Evolutionary conservation across 2,113 vertebrate genomes (phyloP).

Genomic region (Carassius auratus): DNA sequence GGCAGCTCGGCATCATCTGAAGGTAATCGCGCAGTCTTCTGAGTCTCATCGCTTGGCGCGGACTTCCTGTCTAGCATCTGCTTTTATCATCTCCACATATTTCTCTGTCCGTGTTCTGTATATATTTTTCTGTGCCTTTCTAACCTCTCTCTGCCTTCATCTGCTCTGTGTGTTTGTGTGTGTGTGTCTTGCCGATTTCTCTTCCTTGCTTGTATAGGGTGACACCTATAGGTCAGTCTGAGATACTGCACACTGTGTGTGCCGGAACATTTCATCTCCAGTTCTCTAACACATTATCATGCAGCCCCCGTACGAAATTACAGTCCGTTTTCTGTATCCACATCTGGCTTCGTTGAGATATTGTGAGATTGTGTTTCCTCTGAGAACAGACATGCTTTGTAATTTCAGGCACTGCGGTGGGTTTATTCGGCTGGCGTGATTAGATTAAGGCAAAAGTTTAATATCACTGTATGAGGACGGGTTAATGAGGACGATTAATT

Average conservation of each 20-base stretch:
- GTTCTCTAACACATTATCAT: background rate
- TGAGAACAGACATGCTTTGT: constrained; percentile 66
- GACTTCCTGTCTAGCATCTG: constrained; percentile 78
- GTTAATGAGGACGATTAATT: constrained; percentile 84
- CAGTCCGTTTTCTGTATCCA: background rate
- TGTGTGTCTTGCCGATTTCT: constrained; percentile 56
- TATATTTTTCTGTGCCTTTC: constrained; percentile 63
- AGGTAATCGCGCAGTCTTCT: constrained; percentile 76
- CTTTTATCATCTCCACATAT: constrained; percentile 81
- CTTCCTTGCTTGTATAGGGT: constrained; percentile 82
- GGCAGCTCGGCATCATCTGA: constrained; percentile 75
- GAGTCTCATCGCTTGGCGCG: constrained; percentile 74
- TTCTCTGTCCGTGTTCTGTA: constrained; percentile 62
- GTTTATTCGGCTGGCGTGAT: constrained; percentile 75
- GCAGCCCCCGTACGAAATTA: background rate
- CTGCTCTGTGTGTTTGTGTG: constrained; percentile 42
- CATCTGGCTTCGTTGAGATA: background rate
- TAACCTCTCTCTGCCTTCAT: constrained; percentile 42
- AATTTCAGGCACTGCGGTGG: constrained; percentile 68
- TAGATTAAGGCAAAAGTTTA: constrained; percentile 80
- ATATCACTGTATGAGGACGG: constrained; percentile 76
- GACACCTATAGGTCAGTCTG: constrained; percentile 81
- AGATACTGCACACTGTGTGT: constrained; percentile 59
- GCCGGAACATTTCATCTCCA: background rate
- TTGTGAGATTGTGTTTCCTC: constrained; percentile 56